phyloP scores from a whole-genome alignment of 2,797 vertebrate genomes.

The Fistularia commersonii region DNA sequence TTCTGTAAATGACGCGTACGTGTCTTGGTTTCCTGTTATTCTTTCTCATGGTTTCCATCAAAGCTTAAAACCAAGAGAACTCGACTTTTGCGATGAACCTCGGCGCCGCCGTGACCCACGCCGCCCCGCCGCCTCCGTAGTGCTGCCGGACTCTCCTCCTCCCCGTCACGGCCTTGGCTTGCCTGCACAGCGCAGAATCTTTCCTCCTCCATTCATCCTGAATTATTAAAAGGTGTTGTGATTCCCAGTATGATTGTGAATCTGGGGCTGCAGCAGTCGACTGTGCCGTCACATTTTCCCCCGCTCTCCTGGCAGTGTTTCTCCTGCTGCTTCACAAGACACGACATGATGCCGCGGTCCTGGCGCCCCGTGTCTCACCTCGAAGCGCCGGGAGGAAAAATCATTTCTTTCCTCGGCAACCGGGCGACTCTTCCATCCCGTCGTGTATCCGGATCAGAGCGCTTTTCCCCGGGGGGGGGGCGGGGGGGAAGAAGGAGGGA shows the following conservation, averaged over 20 bases:
- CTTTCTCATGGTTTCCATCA: too few species aligned
- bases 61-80: too few species aligned
- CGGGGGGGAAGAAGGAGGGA: constrained; percentile 39
- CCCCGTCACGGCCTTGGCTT: constrained; percentile 62
- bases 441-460: constrained; percentile 78
- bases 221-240: constrained; percentile 86
- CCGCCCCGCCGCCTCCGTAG: too few species aligned
- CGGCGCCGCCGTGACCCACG: too few species aligned
- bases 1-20: too few species aligned
- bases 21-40: too few species aligned
- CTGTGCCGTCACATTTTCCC: constrained; percentile 67
- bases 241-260: constrained; percentile 82
- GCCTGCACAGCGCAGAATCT: constrained; percentile 65
- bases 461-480: constrained; percentile 49
- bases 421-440: constrained; percentile 45
- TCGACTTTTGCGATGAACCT: too few species aligned
- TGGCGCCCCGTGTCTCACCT: constrained; percentile 57
- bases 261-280: constrained; percentile 74
- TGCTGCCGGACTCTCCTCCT: constrained; percentile 28
- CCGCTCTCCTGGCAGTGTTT: constrained; percentile 34
- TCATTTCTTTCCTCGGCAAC: constrained; percentile 32
- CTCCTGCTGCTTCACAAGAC: constrained; percentile 35
- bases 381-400: constrained; percentile 29
- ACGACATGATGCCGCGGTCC: constrained; percentile 46
- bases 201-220: constrained; percentile 71